A percentile compares a stretch with the other conserved stretches of the same genome.
Conservation (phyloP, 2,888 invertebrate species). For the Meliscaeva auricollis region DNA sequence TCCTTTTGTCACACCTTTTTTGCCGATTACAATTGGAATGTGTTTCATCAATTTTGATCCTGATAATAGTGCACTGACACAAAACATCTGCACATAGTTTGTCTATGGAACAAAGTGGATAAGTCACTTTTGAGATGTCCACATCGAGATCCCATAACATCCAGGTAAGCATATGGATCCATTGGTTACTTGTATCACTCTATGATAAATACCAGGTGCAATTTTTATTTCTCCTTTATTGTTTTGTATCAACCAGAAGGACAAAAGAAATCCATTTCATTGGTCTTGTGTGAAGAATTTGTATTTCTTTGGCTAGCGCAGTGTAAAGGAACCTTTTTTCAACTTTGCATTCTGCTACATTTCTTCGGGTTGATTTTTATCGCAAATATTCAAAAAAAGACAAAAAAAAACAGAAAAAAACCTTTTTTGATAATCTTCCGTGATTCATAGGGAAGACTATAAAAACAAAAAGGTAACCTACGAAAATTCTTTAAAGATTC, state of each 20-base stretch:
- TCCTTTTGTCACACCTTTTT: conserved; percentile 70
- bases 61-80: conserved; percentile 48
- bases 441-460: conserved; percentile 20
- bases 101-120: conserved; percentile 44
- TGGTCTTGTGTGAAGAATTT: conserved; percentile 17
- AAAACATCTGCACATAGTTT: conserved; percentile 66
- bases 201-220: conserved; percentile 55
- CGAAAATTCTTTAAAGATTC: conserved; percentile 27
- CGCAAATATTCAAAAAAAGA: conserved; percentile 44
- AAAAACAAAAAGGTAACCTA: not conserved
- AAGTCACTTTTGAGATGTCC: conserved; percentile 59
- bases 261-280: conserved; percentile 20
- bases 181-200: conserved; percentile 2
- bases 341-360: conserved; percentile 19
- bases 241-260: conserved; percentile 13
- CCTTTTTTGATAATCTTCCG: conserved; percentile 44
- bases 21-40: conserved; percentile 47
- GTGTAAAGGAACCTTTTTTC: conserved; percentile 44
- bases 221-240: conserved; percentile 14
- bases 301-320: conserved; percentile 36
- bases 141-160: not conserved
- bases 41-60: conserved; percentile 40
- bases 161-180: conserved; percentile 53
- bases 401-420: not conserved
- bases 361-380: conserved; percentile 39